These are phyloP conservation scores for Cataglyphis altisquamis DNA, from an alignment of 2,888 invertebrate species.

Conservation along the genomic window DNA sequence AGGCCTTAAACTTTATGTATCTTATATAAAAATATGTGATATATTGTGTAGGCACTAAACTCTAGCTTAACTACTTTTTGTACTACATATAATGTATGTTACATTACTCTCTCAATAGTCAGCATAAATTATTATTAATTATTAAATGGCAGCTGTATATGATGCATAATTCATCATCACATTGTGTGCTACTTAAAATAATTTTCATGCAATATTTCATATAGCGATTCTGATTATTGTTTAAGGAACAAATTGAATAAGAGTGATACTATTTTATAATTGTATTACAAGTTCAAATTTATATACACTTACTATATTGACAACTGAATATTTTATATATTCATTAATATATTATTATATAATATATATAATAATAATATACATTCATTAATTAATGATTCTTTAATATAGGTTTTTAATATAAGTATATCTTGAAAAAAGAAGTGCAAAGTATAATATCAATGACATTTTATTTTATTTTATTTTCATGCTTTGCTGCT, in stretches of 20 bases:
- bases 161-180: background rate
- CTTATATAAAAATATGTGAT: constrained; percentile 58
- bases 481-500: background rate
- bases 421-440: background rate
- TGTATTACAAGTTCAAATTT: background rate
- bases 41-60: constrained; percentile 63
- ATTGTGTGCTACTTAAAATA: background rate
- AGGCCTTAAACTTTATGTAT: constrained; percentile 58
- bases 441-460: background rate
- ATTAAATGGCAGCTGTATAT: constrained; percentile 6
- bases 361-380: too few species aligned
- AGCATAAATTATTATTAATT: constrained; percentile 53
- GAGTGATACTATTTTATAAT: background rate
- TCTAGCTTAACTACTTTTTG: constrained; percentile 63
- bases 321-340: constrained; percentile 19
- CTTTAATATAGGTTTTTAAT: background rate
- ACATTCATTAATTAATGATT: background rate
- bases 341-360: background rate
- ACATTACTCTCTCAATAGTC: constrained; percentile 34
- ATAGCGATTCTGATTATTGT: constrained; percentile 30
- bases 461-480: constrained; percentile 31
- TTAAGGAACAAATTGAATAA: constrained; percentile 17
- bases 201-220: constrained; percentile 16
- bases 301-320: constrained; percentile 13
- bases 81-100: constrained; percentile 53